These are phyloP conservation scores for Amphimedon queenslandica DNA, from an alignment of 37 sponge, comb jelly and placozoan species.

Conservation along the genomic window DNA sequence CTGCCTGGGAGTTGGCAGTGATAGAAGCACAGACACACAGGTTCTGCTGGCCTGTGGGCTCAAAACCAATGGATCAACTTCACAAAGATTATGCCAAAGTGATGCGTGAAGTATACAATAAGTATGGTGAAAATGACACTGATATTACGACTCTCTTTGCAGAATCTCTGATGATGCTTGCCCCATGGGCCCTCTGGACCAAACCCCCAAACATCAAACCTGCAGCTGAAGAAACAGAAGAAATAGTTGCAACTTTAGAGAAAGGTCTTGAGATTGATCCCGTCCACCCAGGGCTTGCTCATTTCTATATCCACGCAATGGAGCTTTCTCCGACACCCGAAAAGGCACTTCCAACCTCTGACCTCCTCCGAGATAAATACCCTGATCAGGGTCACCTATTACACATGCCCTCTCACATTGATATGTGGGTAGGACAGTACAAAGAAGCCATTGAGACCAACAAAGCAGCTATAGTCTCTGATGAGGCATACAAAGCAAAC, in stretches of 20 bases:
- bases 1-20: slow-evolving; percentile 49
- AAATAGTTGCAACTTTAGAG: slow-evolving; percentile 39
- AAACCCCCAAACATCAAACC: slow-evolving; percentile 33
- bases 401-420: slow-evolving; percentile 72
- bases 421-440: slow-evolving; percentile 75
- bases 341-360: slow-evolving; percentile 53
- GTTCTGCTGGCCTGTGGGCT: slow-evolving; percentile 40
- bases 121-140: slow-evolving; percentile 34
- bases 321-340: slow-evolving; percentile 66
- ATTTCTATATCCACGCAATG: slow-evolving; percentile 74
- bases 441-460: slow-evolving; percentile 66
- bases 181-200: slow-evolving; percentile 66
- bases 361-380: slow-evolving; percentile 20
- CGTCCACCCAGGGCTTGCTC: slow-evolving; percentile 59
- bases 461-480: slow-evolving; percentile 38
- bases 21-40: slow-evolving; percentile 45
- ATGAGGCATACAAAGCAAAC: slow-evolving; percentile 21
- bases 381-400: slow-evolving; percentile 56
- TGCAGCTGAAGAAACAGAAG: slow-evolving; percentile 53
- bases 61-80: slow-evolving; percentile 7
- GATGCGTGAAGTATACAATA: slow-evolving; percentile 61
- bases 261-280: slow-evolving; percentile 41
- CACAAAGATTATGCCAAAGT: slow-evolving; percentile 32
- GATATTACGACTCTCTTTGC: slow-evolving; percentile 63
- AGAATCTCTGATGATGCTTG: slow-evolving; percentile 67